Base-by-base conservation (phyloP, 2,797 vertebrate genomes). In the Mormyrus hasselquistii region DNA sequence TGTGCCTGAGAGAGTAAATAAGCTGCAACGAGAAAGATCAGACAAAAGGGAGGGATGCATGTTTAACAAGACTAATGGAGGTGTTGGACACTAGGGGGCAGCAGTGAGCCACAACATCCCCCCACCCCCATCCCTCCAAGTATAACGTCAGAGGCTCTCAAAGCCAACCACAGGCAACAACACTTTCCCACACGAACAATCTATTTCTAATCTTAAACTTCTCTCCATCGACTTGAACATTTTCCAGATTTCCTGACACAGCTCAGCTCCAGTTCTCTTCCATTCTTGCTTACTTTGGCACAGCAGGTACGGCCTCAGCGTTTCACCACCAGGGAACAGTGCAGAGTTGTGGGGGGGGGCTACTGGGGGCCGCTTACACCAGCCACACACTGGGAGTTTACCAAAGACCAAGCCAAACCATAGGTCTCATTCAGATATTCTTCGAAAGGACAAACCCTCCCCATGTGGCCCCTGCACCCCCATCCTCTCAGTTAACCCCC, bases 51-150 rank as follows among this genome's bases (percentile, higher is more conserved):
- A 76, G 29, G 29, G 12, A 76, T 2, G 12, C 5, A 73, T 41
- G 14, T 41, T 73, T 73, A 73, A 76, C 41, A 38, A 73, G 69
- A 8, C 16, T 55, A 2, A 57, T 55, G 29, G 0, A 25, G 22
- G 52, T 14, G 52, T 19, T 38, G 2, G 44, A 82, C 88, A 89
- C 79, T 52, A 89, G 88, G 83, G 88, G 6, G 55, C 88, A 89
- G 79, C 79, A 89, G 41, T 22, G n/a, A 85, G 55, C 22, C n/a
- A 59, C 8, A 62, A 22, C 38, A 29, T 41, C 8, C n/a, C 84
- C 38, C 41, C 53, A 29, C 52, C 22, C 4, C 22, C 84, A 34
- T 9, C 84, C 29, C 52, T 8, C n/a, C 19, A 49, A 49, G 1
- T 1, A n/a, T 49, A 47, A 8, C 19, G 2, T 49, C 79, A 83